A percentile compares a stretch with the other conserved stretches of the same genome.
phyloP scores from a whole-genome alignment of 2,888 invertebrate genomes.

The Selenia dentaria region DNA sequence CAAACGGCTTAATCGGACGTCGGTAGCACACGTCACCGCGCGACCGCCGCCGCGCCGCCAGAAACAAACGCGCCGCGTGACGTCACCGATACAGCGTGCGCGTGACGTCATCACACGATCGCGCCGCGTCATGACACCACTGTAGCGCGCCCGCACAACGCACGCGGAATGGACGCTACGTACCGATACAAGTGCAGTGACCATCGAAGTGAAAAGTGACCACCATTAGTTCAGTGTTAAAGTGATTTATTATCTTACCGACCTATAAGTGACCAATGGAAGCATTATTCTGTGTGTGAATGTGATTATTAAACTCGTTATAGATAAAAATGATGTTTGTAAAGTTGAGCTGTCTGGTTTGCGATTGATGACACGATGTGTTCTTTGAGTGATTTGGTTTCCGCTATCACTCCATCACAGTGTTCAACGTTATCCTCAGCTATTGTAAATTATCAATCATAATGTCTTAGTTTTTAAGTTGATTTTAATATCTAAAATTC shows the following conservation, averaged over 20 bases:
- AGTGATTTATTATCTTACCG: neutral
- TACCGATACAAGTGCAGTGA: neutral
- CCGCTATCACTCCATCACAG: no score
- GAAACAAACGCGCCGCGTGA: constrained; percentile 33
- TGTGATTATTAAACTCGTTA: neutral
- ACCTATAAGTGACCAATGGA: neutral
- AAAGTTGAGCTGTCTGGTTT: no score
- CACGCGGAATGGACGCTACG: neutral
- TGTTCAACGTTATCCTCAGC: no score
- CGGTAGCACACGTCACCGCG: constrained; percentile 88
- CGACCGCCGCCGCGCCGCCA: constrained; percentile 37
- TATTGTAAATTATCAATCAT: no score
- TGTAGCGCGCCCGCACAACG: neutral
- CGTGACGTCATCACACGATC: no score
- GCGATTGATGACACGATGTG: no score
- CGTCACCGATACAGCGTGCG: constrained; percentile 7
- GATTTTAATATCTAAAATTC: no score
- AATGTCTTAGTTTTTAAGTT: no score
- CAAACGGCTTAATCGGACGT: constrained; percentile 93
- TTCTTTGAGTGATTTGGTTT: no score
- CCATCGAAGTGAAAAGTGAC: neutral
- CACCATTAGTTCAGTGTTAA: neutral
- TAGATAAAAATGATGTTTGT: no score
- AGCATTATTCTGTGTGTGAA: neutral
- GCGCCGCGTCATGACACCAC: neutral